Percentiles rank a stretch among this genome's conserved stretches.
These are phyloP conservation scores for Biston stratarius DNA, from an alignment of 2,888 invertebrate species.

Conservation along the genomic window DNA sequence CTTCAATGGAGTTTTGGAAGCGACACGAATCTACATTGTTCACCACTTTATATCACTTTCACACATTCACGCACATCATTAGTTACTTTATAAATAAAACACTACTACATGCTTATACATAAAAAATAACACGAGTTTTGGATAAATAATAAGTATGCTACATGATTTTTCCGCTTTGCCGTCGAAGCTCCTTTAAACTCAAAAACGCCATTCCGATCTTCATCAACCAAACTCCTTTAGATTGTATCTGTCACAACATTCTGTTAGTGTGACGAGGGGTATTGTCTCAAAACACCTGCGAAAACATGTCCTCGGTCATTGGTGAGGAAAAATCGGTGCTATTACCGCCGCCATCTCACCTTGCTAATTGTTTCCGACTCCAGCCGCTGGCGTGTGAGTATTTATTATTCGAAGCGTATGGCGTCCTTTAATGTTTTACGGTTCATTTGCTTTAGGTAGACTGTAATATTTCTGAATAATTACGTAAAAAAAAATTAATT, in stretches of 20 bases:
- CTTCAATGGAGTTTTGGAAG: too few relatives aligned
- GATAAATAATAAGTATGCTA: too few relatives aligned
- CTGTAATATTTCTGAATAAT: constrained; percentile 16
- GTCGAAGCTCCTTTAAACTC: background rate
- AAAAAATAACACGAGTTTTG: too few relatives aligned
- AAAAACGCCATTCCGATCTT: background rate
- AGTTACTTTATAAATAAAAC: too few relatives aligned
- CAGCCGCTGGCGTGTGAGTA: constrained; percentile 27
- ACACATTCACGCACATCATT: too few relatives aligned
- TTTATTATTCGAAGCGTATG: constrained; percentile 28
- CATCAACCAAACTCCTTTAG: constrained; percentile 11
- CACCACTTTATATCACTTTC: too few relatives aligned
- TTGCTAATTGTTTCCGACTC: constrained; percentile 80
- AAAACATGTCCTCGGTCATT: constrained; percentile 55
- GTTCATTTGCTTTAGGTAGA: constrained; percentile 14
- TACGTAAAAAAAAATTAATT: background rate
- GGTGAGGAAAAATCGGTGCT: constrained; percentile 61
- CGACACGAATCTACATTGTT: too few relatives aligned
- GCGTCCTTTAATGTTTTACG: constrained; percentile 26
- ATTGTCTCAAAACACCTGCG: constrained; percentile 63
- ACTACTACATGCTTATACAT: too few relatives aligned
- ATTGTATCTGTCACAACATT: constrained; percentile 38
- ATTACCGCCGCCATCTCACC: constrained; percentile 66
- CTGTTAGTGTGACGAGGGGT: constrained; percentile 37
- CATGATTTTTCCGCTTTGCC: too few relatives aligned